Percentiles rank a stretch among this genome's conserved stretches.
These are phyloP conservation scores for Steromphala cineraria DNA, from an alignment of 2,888 invertebrate genomes.

Conservation along the genomic window DNA sequence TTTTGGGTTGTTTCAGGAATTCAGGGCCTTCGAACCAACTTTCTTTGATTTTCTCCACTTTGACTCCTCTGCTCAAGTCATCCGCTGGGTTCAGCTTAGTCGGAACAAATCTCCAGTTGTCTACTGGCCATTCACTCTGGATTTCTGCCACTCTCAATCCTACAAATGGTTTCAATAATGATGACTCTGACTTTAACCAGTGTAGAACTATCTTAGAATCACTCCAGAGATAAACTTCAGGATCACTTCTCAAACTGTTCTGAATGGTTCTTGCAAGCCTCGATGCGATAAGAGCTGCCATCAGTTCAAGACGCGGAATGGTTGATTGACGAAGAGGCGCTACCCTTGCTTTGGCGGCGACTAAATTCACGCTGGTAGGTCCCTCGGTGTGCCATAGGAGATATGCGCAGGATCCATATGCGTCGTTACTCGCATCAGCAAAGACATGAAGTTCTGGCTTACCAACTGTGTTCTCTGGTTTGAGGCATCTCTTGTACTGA, in stretches of 20 bases:
- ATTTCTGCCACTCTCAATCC: slow-evolving; percentile 25
- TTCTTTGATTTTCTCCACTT: not conserved
- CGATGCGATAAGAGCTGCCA: slow-evolving; percentile 13
- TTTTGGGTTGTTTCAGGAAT: slow-evolving; percentile 7
- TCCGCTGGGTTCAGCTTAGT: slow-evolving; percentile 25
- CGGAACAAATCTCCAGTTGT: slow-evolving; percentile 8
- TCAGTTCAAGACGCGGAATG: slow-evolving; percentile 6
- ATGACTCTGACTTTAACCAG: slow-evolving; percentile 26
- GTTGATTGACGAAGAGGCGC: slow-evolving; percentile 11
- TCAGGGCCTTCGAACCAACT: slow-evolving; percentile 22
- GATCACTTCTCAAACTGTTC: not conserved
- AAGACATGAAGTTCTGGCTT: slow-evolving; percentile 1
- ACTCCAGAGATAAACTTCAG: not conserved
- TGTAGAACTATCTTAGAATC: not conserved
- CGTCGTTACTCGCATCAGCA: not conserved
- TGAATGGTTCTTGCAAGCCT: slow-evolving; percentile 3
- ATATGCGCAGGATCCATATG: not conserved
- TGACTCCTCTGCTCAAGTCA: slow-evolving; percentile 25
- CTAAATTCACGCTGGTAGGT: not conserved
- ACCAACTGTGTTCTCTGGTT: not conserved
- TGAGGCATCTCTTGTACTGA: slow-evolving; percentile 6
- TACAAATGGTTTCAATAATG: slow-evolving; percentile 8
- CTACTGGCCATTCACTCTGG: not conserved
- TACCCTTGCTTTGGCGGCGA: slow-evolving; percentile 16
- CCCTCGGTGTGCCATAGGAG: not conserved